These are phyloP conservation scores for Nebria brevicollis DNA, from an alignment of 2,888 invertebrate species.

Conservation along the genomic window DNA sequence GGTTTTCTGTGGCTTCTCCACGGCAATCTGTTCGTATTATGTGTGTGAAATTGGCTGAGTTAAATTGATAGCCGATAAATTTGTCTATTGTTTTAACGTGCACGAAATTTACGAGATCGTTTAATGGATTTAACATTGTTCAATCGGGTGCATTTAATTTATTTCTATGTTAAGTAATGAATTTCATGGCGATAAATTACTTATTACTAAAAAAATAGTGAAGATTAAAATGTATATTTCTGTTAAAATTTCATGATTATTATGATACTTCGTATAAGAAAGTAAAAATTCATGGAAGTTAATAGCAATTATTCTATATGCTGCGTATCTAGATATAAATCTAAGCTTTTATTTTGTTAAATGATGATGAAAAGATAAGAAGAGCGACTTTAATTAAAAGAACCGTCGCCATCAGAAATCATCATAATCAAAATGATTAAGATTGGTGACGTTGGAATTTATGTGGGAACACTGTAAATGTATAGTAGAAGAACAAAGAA, in stretches of 20 bases:
- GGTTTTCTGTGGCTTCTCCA: neutral
- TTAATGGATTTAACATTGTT: neutral
- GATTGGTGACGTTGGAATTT: neutral
- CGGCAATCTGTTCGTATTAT: slow-evolving; percentile 7
- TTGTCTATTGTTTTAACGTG: neutral
- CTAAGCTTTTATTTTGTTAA: neutral
- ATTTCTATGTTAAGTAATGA: neutral
- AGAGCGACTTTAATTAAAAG: neutral
- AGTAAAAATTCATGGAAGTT: too few relatives aligned
- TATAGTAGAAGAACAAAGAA: neutral
- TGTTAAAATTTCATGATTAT: too few relatives aligned
- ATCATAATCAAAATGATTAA: slow-evolving; percentile 1
- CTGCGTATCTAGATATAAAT: neutral
- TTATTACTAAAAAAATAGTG: too few relatives aligned
- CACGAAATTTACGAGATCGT: neutral
- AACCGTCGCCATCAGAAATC: neutral
- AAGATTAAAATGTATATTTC: too few relatives aligned
- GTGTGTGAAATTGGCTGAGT: neutral
- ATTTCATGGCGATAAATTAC: too few relatives aligned
- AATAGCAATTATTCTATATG: too few relatives aligned
- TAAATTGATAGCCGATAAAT: slow-evolving; percentile 13
- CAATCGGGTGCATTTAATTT: neutral
- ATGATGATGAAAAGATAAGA: neutral
- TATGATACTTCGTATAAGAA: too few relatives aligned
- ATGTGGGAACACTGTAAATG: slow-evolving; percentile 1